phyloP scores from a whole-genome alignment of 2,797 vertebrate genomes.

The Acipenser transmontanus region DNA sequence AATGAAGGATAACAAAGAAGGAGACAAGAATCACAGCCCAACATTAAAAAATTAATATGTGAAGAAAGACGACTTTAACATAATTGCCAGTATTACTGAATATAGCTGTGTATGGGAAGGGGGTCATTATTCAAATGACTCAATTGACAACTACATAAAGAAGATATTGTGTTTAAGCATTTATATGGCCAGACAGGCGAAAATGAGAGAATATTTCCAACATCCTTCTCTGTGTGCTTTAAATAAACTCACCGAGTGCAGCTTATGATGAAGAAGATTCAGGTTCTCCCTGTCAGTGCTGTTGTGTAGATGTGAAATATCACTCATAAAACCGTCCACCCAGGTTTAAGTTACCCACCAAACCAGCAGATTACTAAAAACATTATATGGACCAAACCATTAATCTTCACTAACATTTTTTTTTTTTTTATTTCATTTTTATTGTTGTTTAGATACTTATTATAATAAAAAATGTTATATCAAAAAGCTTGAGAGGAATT shows the following conservation, averaged over 20 bases:
- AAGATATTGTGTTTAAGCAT: not conserved
- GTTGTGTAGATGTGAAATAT: conserved; percentile 9
- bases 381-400: conserved; percentile 19
- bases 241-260: conserved; percentile 11
- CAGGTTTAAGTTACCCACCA: conserved; percentile 8
- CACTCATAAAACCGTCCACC: conserved; percentile 8
- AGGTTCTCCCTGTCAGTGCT: conserved; percentile 1
- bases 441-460: not conserved
- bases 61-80: conserved; percentile 48
- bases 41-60: conserved; percentile 70
- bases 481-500: too few species aligned
- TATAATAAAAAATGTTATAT: not conserved
- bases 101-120: conserved; percentile 23
- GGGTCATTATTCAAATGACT: not conserved
- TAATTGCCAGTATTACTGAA: conserved; percentile 70
- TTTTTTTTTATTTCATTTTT: not conserved
- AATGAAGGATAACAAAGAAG: conserved; percentile 88
- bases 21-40: conserved; percentile 77
- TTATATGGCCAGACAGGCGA: too few species aligned
- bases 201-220: conserved; percentile 15
- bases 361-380: conserved; percentile 13
- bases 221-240: conserved; percentile 16
- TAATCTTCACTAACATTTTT: conserved; percentile 10
- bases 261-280: conserved; percentile 26
- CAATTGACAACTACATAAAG: conserved; percentile 6